These are phyloP conservation scores for Thera obeliscata DNA, from an alignment of 2,888 invertebrate species.

Conservation along the genomic window DNA sequence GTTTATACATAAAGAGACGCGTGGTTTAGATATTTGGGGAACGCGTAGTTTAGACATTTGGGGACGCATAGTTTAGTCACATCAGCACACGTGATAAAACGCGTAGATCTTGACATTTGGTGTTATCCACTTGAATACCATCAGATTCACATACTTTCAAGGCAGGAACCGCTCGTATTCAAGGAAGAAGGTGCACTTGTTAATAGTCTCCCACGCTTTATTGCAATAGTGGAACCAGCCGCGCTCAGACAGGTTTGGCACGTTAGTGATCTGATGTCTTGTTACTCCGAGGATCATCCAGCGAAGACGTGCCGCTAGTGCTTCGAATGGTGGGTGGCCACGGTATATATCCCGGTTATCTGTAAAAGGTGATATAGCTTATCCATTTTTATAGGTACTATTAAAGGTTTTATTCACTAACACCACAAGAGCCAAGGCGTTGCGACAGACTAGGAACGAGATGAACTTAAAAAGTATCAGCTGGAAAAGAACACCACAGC, in stretches of 20 bases:
- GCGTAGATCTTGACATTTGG: neutral
- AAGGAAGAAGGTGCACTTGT: slow-evolving; percentile 92
- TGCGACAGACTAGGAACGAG: no score
- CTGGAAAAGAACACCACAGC: no score
- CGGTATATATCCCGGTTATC: slow-evolving; percentile 80
- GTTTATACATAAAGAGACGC: no score
- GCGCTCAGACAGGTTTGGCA: slow-evolving; percentile 88
- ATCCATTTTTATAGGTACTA: no score
- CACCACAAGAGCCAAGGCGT: no score
- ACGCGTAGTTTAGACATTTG: no score
- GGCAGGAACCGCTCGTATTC: slow-evolving; percentile 93
- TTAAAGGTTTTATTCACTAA: no score
- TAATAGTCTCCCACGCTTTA: slow-evolving; percentile 93
- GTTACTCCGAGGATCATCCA: slow-evolving; percentile 89
- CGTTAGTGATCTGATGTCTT: slow-evolving; percentile 88
- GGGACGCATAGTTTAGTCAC: neutral
- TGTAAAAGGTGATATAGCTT: slow-evolving; percentile 50
- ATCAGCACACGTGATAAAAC: neutral
- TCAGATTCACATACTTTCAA: slow-evolving; percentile 47
- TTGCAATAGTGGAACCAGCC: slow-evolving; percentile 93
- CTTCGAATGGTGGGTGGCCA: slow-evolving; percentile 86
- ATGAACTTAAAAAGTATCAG: no score
- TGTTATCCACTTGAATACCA: neutral
- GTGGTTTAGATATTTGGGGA: no score
- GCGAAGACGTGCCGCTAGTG: slow-evolving; percentile 87